A percentile compares a stretch with the other conserved stretches of the same genome.
Evolutionary conservation across 2,113 vertebrate species (phyloP).

Genomic region (Clarias batrachus): DNA sequence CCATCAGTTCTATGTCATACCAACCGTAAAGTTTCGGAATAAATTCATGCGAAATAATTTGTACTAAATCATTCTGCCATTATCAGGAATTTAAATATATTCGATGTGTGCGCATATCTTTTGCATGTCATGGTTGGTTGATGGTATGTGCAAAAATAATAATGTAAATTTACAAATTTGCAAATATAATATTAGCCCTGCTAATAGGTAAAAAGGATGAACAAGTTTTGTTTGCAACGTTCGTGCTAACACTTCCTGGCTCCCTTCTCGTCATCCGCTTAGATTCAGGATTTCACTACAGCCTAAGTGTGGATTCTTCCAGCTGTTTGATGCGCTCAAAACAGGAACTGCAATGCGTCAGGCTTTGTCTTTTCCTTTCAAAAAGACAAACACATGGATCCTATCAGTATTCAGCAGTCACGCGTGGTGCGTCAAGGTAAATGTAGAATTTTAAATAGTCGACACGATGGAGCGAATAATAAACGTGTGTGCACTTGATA

Average conservation of each 20-base stretch:
- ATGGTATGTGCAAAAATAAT: background rate
- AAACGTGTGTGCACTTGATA: background rate
- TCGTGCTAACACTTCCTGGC: conserved; percentile 20
- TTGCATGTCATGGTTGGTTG: background rate
- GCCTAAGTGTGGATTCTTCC: conserved; percentile 27
- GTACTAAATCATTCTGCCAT: background rate
- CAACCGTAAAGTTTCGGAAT: background rate
- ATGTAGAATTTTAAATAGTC: background rate
- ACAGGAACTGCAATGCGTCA: conserved; percentile 19
- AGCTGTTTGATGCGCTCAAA: conserved; percentile 31
- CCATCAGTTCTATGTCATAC: too few species aligned
- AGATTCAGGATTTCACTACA: conserved; percentile 10
- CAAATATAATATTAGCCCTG: background rate
- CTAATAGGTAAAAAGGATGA: conserved; percentile 24
- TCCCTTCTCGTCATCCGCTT: conserved; percentile 13
- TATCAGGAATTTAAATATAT: background rate
- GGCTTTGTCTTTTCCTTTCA: conserved; percentile 22
- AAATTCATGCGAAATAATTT: background rate
- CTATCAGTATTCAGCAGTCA: background rate
- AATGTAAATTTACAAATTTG: background rate
- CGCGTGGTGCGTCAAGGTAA: background rate
- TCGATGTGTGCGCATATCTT: background rate
- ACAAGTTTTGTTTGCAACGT: conserved; percentile 30
- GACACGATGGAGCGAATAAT: background rate
- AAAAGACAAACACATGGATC: background rate